phyloP scores from a whole-genome alignment of 2,888 invertebrate genomes.

The Diachrysia chrysitis region DNA sequence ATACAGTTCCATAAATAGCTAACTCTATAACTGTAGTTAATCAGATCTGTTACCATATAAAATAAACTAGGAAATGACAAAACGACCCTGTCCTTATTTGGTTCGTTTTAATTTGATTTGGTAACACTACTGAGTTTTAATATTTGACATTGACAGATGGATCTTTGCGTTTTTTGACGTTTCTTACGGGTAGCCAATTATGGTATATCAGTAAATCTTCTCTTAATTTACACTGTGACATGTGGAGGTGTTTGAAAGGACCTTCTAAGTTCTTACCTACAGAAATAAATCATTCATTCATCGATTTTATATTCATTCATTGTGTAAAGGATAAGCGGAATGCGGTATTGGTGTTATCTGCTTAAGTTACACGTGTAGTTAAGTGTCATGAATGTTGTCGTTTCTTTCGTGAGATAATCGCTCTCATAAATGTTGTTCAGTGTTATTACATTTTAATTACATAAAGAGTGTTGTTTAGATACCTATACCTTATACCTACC shows the following conservation, averaged over 20 bases:
- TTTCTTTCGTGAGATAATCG: slow-evolving; percentile 1
- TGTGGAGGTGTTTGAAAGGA: not conserved
- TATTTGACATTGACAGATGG: not conserved
- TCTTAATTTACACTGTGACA: not conserved
- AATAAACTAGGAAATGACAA: slow-evolving; percentile 5
- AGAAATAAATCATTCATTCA: not conserved
- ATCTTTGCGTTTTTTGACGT: not conserved
- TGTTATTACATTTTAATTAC: not conserved
- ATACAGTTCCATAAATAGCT: slow-evolving; percentile 2
- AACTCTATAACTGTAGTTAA: not conserved
- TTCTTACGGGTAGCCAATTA: not conserved
- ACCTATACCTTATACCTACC: no score
- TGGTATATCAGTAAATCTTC: not conserved
- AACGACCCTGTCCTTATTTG: not conserved
- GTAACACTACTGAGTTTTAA: slow-evolving; percentile 3
- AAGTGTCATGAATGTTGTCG: not conserved
- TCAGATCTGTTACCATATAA: slow-evolving; percentile 4
- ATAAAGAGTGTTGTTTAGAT: not conserved
- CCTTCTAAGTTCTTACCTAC: not conserved
- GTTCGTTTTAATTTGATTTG: not conserved
- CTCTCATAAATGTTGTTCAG: not conserved
- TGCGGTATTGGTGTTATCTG: not conserved
- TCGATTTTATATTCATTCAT: not conserved
- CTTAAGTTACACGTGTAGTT: not conserved
- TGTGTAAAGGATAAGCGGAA: not conserved